Evolutionary conservation across 2,797 vertebrate species (phyloP).

Genomic region (Sardinella longiceps): DNA sequence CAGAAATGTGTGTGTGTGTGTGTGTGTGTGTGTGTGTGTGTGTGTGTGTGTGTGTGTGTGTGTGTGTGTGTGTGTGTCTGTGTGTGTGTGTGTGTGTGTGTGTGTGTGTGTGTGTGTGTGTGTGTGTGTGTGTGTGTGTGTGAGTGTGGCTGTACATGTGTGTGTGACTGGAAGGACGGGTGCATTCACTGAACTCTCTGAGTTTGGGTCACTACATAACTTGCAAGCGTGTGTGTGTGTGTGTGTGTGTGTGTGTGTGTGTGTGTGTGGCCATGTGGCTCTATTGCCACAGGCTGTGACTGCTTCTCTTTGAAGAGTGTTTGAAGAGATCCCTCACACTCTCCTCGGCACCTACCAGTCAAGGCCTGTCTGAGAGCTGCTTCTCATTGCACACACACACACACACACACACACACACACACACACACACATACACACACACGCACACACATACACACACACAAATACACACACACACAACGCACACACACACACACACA

Average conservation of each 20-base stretch:
- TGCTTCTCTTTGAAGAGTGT: conserved; percentile 72
- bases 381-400: conserved; percentile 54
- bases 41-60: not conserved
- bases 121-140: not conserved
- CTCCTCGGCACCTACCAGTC: conserved; percentile 75
- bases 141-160: not conserved
- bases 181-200: not conserved
- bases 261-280: not conserved
- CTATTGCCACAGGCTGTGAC: conserved; percentile 60
- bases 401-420: conserved; percentile 1
- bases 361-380: conserved; percentile 70
- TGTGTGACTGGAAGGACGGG: not conserved
- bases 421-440: too few relatives aligned
- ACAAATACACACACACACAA: too few relatives aligned
- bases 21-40: not conserved
- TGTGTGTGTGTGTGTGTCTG: not conserved
- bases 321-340: conserved; percentile 69
- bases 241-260: conserved; percentile 11
- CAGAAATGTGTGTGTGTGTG: not conserved
- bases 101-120: not conserved
- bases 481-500: conserved; percentile 54
- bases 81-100: conserved; percentile 12
- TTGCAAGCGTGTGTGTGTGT: not conserved
- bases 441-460: too few relatives aligned
- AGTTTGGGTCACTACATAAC: not conserved